Evolutionary conservation across 2,797 vertebrate species (phyloP), one percentile per base, ranked within the genome.

Genomic region (Remorina albescens): DNA sequence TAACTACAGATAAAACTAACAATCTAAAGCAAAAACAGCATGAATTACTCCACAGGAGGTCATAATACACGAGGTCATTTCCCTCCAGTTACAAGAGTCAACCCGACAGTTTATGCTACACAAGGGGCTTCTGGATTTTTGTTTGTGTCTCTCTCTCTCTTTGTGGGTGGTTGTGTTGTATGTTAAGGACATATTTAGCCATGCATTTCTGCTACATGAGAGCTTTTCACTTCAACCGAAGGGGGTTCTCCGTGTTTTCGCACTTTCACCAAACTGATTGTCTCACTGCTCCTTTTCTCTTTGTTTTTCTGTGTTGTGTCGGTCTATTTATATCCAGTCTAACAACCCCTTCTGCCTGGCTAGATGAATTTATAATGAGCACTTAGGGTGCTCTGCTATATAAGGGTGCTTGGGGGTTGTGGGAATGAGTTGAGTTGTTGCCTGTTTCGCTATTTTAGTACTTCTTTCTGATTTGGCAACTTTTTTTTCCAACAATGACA

Each of bases 331-430:
- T 90, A 89, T 81, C 83, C 13, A n/a, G 70, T 46, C 63, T 67
- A 74, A 67, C 74, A 78, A 74, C 53, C 77, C 82, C 66, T 64
- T 77, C 78, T 59, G 65, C 70, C 83, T 21, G 67, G 68, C 77
- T 65, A 56, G 78, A 88, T 90, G 84, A 91, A 93, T 90, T 84
- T 83, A 81, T 91, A 90, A 92, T 88, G 79, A 89, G 82, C 85
- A 88, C 85, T 91, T 82, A 85, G 75, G 78, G 73, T 71, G 57
- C 71, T 78, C 58, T 66, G 70, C 69, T 77, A 80, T 86, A 80
- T 56, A 73, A 75, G 77, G 81, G 71, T 65, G 82, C 76, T 74
- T 53, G 49, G 70, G 75, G 73, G 66, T 79, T 90, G 59, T 47
- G 81, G 82, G 85, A 88, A 83, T 46, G 57, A 76, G 37, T 46